Evolutionary conservation across 2,888 invertebrate species (phyloP).

Genomic region (Tolmerus cingulatus): DNA sequence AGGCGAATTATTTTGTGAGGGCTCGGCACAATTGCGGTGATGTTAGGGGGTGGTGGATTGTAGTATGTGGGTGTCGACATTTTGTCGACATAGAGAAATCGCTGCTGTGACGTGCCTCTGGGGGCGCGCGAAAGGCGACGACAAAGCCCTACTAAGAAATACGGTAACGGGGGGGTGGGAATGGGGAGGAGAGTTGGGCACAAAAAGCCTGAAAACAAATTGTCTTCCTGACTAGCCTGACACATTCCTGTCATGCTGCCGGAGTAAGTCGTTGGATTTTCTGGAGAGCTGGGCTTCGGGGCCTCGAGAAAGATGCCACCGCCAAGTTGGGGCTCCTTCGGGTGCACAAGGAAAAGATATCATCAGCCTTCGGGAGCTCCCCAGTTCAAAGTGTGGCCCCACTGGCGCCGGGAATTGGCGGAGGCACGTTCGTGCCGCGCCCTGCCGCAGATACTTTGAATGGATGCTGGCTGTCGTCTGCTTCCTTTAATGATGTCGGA

Average conservation of each 20-base stretch:
- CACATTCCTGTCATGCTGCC: slow-evolving; percentile 34
- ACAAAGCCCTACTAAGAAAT: neutral
- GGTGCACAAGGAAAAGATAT: slow-evolving; percentile 1
- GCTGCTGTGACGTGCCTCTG: neutral
- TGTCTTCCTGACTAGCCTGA: slow-evolving; percentile 38
- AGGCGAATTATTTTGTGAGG: slow-evolving; percentile 32
- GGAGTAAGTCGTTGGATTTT: slow-evolving; percentile 24
- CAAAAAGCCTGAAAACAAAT: slow-evolving; percentile 28
- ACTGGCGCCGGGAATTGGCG: neutral
- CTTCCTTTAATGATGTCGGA: slow-evolving; percentile 23
- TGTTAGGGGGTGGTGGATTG: neutral
- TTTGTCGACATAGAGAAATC: neutral
- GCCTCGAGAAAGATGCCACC: neutral
- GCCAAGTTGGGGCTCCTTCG: neutral
- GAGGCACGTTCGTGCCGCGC: neutral
- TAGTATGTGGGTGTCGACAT: neutral
- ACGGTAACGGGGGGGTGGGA: neutral
- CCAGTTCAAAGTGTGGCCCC: neutral
- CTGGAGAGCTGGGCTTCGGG: neutral
- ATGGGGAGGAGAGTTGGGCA: neutral
- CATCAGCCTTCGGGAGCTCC: neutral
- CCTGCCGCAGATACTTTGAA: neutral
- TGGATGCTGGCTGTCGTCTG: slow-evolving; percentile 31
- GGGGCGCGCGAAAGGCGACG: neutral
- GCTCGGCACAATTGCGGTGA: neutral